Percentiles rank a stretch among this genome's conserved stretches.
phyloP scores from a whole-genome alignment of 2,797 vertebrate genomes.

The Rhabdomys pumilio region DNA sequence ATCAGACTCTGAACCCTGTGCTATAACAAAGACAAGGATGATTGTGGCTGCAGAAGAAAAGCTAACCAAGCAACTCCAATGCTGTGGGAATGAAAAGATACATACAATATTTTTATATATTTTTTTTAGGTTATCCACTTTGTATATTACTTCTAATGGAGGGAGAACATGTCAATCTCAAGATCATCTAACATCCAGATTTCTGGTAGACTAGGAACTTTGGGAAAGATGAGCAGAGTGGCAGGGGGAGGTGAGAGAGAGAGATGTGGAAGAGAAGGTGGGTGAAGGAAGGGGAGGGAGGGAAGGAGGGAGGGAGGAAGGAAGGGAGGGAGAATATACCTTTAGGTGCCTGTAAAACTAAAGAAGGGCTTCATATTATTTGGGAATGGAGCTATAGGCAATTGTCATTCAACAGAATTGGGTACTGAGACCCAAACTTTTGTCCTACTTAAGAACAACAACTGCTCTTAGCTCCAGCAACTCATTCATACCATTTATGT shows the following conservation, averaged over 20 bases:
- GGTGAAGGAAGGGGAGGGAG: too few species aligned
- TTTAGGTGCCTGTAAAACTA: too few species aligned
- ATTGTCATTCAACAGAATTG: background rate
- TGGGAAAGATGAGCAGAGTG: background rate
- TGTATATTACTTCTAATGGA: background rate
- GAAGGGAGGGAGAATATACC: background rate
- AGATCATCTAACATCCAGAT: background rate
- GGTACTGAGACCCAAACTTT: background rate
- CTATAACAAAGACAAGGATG: background rate
- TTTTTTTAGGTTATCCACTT: background rate
- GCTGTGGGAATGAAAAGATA: background rate
- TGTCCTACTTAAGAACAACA: background rate
- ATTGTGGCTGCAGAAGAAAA: background rate
- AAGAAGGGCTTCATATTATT: background rate
- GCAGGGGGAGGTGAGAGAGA: too few species aligned
- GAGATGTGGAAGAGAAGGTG: too few species aligned
- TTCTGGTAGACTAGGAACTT: background rate
- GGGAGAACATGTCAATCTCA: background rate
- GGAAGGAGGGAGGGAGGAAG: too few species aligned
- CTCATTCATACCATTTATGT: background rate
- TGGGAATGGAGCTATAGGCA: background rate
- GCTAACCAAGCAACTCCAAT: too few species aligned
- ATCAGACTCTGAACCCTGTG: background rate
- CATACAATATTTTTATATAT: background rate
- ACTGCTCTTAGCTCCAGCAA: background rate